These are phyloP conservation scores for Mechanitis messenoides DNA, from an alignment of 2,888 invertebrate species.

Conservation along the genomic window DNA sequence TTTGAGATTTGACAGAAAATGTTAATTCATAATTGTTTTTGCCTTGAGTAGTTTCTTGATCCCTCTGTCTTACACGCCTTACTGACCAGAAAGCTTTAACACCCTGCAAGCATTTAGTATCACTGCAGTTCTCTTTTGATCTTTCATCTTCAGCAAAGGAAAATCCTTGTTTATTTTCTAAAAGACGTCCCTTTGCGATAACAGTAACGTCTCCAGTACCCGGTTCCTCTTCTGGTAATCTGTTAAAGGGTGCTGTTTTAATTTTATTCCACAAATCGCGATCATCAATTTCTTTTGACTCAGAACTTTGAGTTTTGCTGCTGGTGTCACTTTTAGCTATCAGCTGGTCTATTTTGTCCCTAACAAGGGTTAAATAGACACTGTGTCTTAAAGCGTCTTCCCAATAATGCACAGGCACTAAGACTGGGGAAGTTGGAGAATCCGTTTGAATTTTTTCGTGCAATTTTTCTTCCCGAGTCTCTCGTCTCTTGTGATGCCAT, in stretches of 20 bases:
- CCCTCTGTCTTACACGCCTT: slow-evolving; percentile 80
- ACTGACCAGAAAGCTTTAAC: slow-evolving; percentile 82
- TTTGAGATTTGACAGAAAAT: slow-evolving; percentile 78
- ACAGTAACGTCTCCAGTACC: slow-evolving; percentile 80
- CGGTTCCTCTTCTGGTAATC: slow-evolving; percentile 55
- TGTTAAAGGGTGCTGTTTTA: slow-evolving; percentile 64
- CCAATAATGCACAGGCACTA: slow-evolving; percentile 75
- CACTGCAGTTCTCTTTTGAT: slow-evolving; percentile 48
- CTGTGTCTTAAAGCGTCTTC: slow-evolving; percentile 82
- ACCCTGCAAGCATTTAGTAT: slow-evolving; percentile 69
- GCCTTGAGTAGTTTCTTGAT: slow-evolving; percentile 59
- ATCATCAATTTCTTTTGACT: slow-evolving; percentile 58
- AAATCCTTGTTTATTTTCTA: slow-evolving; percentile 70
- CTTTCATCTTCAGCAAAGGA: slow-evolving; percentile 74
- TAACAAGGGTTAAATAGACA: slow-evolving; percentile 78
- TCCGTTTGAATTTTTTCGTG: slow-evolving; percentile 48
- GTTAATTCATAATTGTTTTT: slow-evolving; percentile 80
- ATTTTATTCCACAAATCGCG: slow-evolving; percentile 70
- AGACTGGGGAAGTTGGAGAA: slow-evolving; percentile 38
- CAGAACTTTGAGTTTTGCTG: slow-evolving; percentile 39
- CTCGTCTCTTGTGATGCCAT: slow-evolving; percentile 48
- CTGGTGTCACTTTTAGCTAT: slow-evolving; percentile 56
- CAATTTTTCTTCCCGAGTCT: slow-evolving; percentile 41
- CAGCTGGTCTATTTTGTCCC: slow-evolving; percentile 74
- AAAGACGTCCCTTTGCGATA: slow-evolving; percentile 79